These are phyloP conservation scores for Lethenteron camtschaticum DNA, from an alignment of 2,113 vertebrate genomes.

Conservation along the genomic window DNA sequence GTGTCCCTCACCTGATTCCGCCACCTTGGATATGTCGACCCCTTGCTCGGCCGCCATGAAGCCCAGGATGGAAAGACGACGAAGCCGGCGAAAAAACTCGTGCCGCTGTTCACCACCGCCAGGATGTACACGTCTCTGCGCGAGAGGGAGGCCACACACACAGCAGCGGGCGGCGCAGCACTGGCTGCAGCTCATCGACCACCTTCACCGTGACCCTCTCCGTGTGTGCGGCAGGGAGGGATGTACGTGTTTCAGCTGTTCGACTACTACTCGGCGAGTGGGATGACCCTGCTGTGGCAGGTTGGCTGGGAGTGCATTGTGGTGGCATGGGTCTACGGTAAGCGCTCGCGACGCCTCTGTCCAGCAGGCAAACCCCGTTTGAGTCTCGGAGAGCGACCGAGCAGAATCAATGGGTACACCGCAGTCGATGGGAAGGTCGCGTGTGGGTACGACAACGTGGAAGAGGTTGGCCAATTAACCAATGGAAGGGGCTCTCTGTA, in stretches of 20 bases:
- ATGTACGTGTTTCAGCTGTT: conserved; percentile 98
- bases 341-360: conserved; percentile 13
- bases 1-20: conserved; percentile 25
- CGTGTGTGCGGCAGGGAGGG: conserved; percentile 32
- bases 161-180: too few species aligned
- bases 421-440: too few species aligned
- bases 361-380: too few species aligned
- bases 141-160: background rate
- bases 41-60: conserved; percentile 41
- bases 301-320: conserved; percentile 95
- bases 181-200: background rate
- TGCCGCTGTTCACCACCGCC: conserved; percentile 37
- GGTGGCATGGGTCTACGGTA: conserved; percentile 88
- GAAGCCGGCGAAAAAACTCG: conserved; percentile 39
- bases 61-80: conserved; percentile 41
- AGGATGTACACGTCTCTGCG: conserved; percentile 32
- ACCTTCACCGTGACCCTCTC: too few species aligned
- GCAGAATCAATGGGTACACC: too few species aligned
- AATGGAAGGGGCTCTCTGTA: too few species aligned
- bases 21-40: conserved; percentile 35
- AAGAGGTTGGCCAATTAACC: too few species aligned
- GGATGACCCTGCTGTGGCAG: conserved; percentile 85
- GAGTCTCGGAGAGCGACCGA: too few species aligned
- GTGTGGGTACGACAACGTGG: too few species aligned
- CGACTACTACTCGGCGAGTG: conserved; percentile 89